phyloP scores from a whole-genome alignment of 1,140 invertebrate genomes.

The Procambarus clarkii region DNA sequence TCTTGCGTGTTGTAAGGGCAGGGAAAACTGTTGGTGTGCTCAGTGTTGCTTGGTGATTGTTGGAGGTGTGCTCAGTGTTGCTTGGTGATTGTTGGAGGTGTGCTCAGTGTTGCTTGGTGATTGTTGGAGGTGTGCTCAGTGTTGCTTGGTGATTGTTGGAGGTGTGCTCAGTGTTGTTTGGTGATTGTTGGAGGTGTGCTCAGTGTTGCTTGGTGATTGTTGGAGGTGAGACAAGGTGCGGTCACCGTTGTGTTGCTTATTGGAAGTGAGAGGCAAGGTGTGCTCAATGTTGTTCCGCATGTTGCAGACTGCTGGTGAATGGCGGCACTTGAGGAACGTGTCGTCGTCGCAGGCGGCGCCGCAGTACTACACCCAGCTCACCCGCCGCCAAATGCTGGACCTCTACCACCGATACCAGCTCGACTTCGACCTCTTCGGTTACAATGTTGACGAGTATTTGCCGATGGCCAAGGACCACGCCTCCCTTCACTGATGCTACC shows the following conservation, averaged over 20 bases:
- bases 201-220: no score
- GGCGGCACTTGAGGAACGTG: slow-evolving; percentile 36
- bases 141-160: no score
- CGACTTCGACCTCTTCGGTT: slow-evolving; percentile 44
- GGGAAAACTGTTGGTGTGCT: no score
- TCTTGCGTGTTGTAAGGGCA: no score
- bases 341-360: slow-evolving; percentile 17
- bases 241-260: background rate
- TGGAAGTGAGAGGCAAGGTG: background rate
- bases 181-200: no score
- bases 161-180: no score
- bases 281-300: background rate
- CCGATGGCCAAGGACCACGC: slow-evolving; percentile 3
- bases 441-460: slow-evolving; percentile 35
- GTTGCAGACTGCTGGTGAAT: slow-evolving; percentile 27
- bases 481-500: no score
- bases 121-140: no score
- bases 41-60: no score
- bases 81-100: no score
- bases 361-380: slow-evolving; percentile 33
- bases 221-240: background rate
- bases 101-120: no score
- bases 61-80: no score
- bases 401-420: slow-evolving; percentile 33
- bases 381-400: slow-evolving; percentile 9